Conservation (phyloP, 2,113 vertebrate species). For the Apodemus sylvaticus region DNA sequence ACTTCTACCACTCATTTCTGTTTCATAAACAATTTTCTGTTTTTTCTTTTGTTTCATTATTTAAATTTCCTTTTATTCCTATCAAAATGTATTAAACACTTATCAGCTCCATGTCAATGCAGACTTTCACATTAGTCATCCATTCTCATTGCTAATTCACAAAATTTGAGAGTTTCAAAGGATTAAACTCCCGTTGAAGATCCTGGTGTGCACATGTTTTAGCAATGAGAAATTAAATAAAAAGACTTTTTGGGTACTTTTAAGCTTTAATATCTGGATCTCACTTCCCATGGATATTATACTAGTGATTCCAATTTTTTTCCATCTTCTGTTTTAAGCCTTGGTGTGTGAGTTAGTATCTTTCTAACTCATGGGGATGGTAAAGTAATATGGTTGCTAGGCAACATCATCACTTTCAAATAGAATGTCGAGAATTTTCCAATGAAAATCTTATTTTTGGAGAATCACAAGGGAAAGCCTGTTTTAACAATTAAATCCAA, state of each 20-base stretch:
- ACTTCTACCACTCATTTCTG: neutral
- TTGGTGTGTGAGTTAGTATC: neutral
- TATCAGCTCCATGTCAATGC: neutral
- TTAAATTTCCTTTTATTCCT: neutral
- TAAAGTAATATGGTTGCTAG: slow-evolving; percentile 47
- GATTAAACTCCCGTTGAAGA: neutral
- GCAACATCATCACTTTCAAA: slow-evolving; percentile 16
- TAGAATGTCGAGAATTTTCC: neutral
- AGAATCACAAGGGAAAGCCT: neutral
- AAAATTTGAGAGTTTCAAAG: neutral
- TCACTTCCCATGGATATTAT: neutral
- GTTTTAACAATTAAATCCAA: neutral
- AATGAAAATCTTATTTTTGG: neutral
- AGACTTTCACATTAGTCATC: neutral
- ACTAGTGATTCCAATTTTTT: neutral
- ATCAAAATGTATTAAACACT: neutral
- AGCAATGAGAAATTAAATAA: neutral
- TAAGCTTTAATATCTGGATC: neutral
- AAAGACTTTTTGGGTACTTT: neutral
- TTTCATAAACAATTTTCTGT: neutral
- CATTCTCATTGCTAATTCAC: neutral
- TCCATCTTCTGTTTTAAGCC: slow-evolving; percentile 30
- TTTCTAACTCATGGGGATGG: neutral
- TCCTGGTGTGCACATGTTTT: neutral
- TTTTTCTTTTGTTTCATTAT: neutral